A percentile compares a stretch with the other conserved stretches of the same genome.
Evolutionary conservation across 1,140 invertebrate genomes (phyloP).

Genomic region (Chymomyza costata): DNA sequence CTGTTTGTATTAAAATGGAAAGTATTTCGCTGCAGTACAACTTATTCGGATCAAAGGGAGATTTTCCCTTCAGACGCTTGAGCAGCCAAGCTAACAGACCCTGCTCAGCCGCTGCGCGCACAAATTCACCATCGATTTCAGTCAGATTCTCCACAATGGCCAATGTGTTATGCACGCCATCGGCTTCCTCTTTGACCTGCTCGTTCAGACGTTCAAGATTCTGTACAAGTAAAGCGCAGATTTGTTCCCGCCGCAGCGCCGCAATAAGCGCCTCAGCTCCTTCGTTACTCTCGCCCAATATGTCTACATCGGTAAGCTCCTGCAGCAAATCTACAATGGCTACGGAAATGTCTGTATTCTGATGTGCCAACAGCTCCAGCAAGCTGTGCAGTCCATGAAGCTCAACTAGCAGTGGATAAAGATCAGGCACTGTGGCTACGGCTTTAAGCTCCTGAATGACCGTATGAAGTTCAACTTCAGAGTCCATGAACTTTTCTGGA

Average conservation of each 20-base stretch:
- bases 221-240: constrained; percentile 93
- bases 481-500: constrained; percentile 99
- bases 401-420: constrained; percentile 94
- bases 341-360: constrained; percentile 96
- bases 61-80: constrained; percentile 87
- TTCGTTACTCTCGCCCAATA: constrained; percentile 92
- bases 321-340: constrained; percentile 88
- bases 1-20: constrained; percentile 95
- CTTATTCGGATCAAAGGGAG: constrained; percentile 97
- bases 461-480: constrained; percentile 96
- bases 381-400: constrained; percentile 91
- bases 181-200: constrained; percentile 93
- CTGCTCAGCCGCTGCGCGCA: constrained; percentile 89
- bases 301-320: constrained; percentile 97
- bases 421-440: constrained; percentile 95
- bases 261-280: constrained; percentile 87
- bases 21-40: constrained; percentile 97
- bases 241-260: constrained; percentile 89
- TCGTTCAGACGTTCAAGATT: constrained; percentile 97
- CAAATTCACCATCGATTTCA: constrained; percentile 92
- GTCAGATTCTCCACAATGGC: constrained; percentile 93
- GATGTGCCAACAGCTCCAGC: constrained; percentile 95
- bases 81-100: constrained; percentile 95
- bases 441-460: constrained; percentile 95
- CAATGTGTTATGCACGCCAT: constrained; percentile 97